These are phyloP conservation scores for Sebastiscus albofasciatus DNA, from an alignment of 2,797 vertebrate species.

Conservation along the genomic window DNA sequence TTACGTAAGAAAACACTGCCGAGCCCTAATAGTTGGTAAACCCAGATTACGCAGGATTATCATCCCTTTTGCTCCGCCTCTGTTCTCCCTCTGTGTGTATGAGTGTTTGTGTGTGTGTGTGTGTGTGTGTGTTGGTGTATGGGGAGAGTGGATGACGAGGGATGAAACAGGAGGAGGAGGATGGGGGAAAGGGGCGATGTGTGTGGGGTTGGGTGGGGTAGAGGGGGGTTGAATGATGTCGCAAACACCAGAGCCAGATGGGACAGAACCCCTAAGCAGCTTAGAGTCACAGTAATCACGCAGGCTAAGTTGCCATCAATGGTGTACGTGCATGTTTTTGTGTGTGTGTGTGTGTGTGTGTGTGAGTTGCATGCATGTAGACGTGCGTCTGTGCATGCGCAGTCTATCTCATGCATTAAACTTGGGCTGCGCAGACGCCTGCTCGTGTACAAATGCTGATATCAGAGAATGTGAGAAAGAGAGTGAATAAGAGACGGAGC, in stretches of 20 bases:
- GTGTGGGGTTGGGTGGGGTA: not conserved
- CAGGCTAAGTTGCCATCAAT: slow-evolving; percentile 82
- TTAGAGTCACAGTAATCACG: slow-evolving; percentile 87
- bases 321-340: slow-evolving; percentile 53
- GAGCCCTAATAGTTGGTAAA: slow-evolving; percentile 84
- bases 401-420: slow-evolving; percentile 27
- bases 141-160: slow-evolving; percentile 39
- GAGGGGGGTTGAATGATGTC: slow-evolving; percentile 64
- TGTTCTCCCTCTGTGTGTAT: slow-evolving; percentile 37
- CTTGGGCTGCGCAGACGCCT: not conserved
- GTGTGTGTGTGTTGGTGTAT: slow-evolving; percentile 8
- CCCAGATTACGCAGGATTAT: slow-evolving; percentile 87
- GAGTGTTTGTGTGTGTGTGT: slow-evolving; percentile 7
- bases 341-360: slow-evolving; percentile 10
- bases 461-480: slow-evolving; percentile 23
- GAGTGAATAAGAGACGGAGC: slow-evolving; percentile 32
- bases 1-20: slow-evolving; percentile 82
- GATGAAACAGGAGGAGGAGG: slow-evolving; percentile 50
- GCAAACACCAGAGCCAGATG: slow-evolving; percentile 87
- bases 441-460: slow-evolving; percentile 10
- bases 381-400: not conserved
- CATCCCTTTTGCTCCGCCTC: slow-evolving; percentile 74
- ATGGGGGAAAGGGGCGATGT: slow-evolving; percentile 24
- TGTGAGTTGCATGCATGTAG: not conserved
- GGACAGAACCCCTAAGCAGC: slow-evolving; percentile 84